These are phyloP conservation scores for Xenopus laevis DNA, from an alignment of 2,113 vertebrate species.

Conservation along the genomic window DNA sequence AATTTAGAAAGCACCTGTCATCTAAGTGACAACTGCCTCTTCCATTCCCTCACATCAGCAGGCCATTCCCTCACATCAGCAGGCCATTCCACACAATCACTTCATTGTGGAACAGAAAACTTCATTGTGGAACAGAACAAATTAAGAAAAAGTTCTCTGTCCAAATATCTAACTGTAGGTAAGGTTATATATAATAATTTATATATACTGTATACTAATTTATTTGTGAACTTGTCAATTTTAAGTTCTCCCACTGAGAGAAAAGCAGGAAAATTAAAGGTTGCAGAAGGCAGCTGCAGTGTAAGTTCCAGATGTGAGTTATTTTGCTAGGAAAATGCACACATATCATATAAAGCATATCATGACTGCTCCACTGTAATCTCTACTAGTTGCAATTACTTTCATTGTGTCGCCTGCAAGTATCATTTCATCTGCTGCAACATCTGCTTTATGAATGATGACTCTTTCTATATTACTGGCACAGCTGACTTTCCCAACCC, in stretches of 20 bases:
- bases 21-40: too few species aligned
- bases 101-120: too few species aligned
- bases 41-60: too few species aligned
- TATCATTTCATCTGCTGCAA: slow-evolving; percentile 62
- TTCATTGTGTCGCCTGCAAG: slow-evolving; percentile 58
- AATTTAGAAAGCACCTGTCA: too few species aligned
- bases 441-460: slow-evolving; percentile 58
- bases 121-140: too few species aligned
- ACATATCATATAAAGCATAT: background rate
- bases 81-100: too few species aligned
- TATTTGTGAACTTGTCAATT: too few species aligned
- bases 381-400: slow-evolving; percentile 18
- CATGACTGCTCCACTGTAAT: background rate
- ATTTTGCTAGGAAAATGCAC: slow-evolving; percentile 41
- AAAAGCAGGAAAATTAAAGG: slow-evolving; percentile 42
- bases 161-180: too few species aligned
- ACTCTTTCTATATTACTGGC: slow-evolving; percentile 11
- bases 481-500: slow-evolving; percentile 56
- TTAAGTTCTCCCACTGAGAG: slow-evolving; percentile 19
- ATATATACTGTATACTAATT: too few species aligned
- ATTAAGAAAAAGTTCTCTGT: too few species aligned
- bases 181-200: too few species aligned
- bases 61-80: too few species aligned
- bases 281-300: slow-evolving; percentile 22
- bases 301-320: slow-evolving; percentile 45